Base-by-base conservation (phyloP, 2,797 vertebrate species). In the Cossypha niveicapilla region DNA sequence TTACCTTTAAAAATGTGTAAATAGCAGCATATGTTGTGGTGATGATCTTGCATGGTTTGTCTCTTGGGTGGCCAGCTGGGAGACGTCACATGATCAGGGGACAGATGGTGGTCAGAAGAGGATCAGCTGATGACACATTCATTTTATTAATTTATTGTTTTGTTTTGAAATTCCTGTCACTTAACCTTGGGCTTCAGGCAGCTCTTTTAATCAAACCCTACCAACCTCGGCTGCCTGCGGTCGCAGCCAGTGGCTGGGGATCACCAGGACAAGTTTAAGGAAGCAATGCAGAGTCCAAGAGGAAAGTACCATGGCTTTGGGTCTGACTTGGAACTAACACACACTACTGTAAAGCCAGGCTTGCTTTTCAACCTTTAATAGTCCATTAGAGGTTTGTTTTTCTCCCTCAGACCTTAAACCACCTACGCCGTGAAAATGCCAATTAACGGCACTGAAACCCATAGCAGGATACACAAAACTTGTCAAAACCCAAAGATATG, bases 91-190 rank as follows among this genome's bases (percentile, higher is more conserved):
- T 96, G 96, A 96, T 91, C 45, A 30, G 68, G 77, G 92, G 95
- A 96, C 97, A 97, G 97, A 97, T 97, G 97, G 97, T 93, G 93
- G 95, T 89, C 94, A 92, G 92, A 93, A 94, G 84, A 94, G 94
- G 96, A 94, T 95, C 95, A 96, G 93, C 91, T 95, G 91, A 92
- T 87, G 91, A 92, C 96, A 96, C 71, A 30, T 95, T 95, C 92
- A 77, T 93, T 95, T 95, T 95, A 94, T 95, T 93, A 93, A 93
- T 96, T 89, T 95, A 92, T 94, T 82, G 91, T 42, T 95, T 60
- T 61, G 82, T 83, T 95, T 90, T 84, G 76, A 92, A 76, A 82
- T 71, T 82, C 70, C 48, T 18, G 34, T 88, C 94, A 92, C 91
- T 86, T 94, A 92, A 94, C 93, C 91, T 90, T 63, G 51, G 76